Base-by-base conservation (phyloP, 1,140 invertebrate genomes). In the Drosophila sp. region DNA sequence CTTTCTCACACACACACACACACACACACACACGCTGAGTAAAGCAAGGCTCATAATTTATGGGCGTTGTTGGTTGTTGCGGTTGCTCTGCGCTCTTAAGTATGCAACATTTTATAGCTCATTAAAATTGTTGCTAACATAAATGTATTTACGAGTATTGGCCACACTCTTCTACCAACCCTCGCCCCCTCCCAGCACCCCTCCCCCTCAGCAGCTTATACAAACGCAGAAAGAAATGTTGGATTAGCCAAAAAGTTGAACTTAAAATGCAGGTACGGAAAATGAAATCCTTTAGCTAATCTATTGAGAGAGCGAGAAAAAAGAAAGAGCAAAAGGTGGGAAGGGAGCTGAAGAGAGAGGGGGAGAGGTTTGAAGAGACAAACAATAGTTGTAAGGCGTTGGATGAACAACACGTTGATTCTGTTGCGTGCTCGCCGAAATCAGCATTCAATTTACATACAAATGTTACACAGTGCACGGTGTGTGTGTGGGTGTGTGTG, bases 31-130 rank as follows among this genome's bases (percentile, higher is more conserved):
- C 9, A 56, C 18, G 25, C 34, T 34, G 2, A 16, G 11, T n/a
- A n/a, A 13, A 53, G 21, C 8, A 9, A 7, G 8, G 58, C 25
- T 70, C 50, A 40, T 64, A 54, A 54, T 36, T 64, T 43, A 71
- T 18, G 21, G 38, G 32, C 41, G 27, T 2, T 32, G 34, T 18
- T 46, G 11, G 16, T 16, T 65, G 56, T 18, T 78, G 74, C 76
- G 56, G 40, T 29, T 50, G 48, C 16, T 41, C 13, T 21, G 75
- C 56, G 71, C 80, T 71, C 71, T 71, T 71, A 78, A 83, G 75
- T 75, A 63, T 78, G 79, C 76, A 83, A 83, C 72, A 79, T 73
- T 82, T 82, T 82, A 82, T 83, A 59, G 80, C 80, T 83, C 80
- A 82, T 82, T 82, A 82, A 82, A 82, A 83, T 78, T 72, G 67